A percentile compares a stretch with the other conserved stretches of the same genome.
Evolutionary conservation across 2,888 invertebrate species (phyloP).

Genomic region (Sericinus montela): DNA sequence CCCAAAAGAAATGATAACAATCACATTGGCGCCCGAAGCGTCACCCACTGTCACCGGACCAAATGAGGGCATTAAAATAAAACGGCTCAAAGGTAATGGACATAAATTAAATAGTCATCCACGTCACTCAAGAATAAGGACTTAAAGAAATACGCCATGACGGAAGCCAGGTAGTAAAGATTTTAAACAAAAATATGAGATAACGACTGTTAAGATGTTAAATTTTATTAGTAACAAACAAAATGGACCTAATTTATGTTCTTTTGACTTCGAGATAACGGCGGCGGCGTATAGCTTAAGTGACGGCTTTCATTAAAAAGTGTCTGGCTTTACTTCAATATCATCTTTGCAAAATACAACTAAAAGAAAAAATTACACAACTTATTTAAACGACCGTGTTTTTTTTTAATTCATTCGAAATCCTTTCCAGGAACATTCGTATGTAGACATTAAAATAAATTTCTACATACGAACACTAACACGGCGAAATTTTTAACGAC

Average conservation of each 20-base stretch:
- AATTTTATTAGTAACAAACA: constrained; percentile 72
- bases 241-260: constrained; percentile 70
- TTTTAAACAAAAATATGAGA: constrained; percentile 71
- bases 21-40: constrained; percentile 71
- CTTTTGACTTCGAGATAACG: constrained; percentile 40
- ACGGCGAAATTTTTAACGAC: too few relatives aligned
- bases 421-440: too few relatives aligned
- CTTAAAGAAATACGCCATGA: constrained; percentile 55
- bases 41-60: constrained; percentile 65
- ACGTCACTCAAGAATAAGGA: constrained; percentile 68
- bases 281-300: constrained; percentile 31
- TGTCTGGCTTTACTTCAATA: constrained; percentile 9
- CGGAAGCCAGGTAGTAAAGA: constrained; percentile 79
- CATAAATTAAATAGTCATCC: constrained; percentile 74
- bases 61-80: constrained; percentile 72
- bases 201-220: constrained; percentile 72
- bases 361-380: constrained; percentile 1
- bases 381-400: neutral
- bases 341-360: constrained; percentile 4
- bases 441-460: too few relatives aligned
- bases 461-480: too few relatives aligned
- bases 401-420: neutral
- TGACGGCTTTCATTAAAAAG: constrained; percentile 18
- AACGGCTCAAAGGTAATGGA: constrained; percentile 59
- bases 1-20: constrained; percentile 57